phyloP scores from a whole-genome alignment of 2,113 vertebrate species.

The Mirounga angustirostris region DNA sequence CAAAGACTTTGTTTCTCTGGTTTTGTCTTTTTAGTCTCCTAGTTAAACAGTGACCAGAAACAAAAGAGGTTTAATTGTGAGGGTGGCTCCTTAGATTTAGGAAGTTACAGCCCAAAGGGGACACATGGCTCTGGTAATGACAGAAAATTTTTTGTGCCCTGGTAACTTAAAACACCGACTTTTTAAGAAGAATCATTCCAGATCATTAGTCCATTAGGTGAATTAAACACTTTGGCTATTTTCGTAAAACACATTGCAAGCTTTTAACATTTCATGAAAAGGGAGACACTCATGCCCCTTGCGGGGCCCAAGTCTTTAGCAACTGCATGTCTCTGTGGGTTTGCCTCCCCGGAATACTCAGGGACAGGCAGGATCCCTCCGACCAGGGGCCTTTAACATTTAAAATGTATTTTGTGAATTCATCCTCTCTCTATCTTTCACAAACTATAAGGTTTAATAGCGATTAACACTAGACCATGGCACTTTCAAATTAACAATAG shows the following conservation, averaged over 20 bases:
- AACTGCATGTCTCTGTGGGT: conserved; percentile 22
- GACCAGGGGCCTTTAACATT: conserved; percentile 84
- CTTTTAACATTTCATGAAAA: conserved; percentile 64
- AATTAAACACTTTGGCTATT: conserved; percentile 75
- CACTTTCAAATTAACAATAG: conserved; percentile 89
- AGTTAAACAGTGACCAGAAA: conserved; percentile 29
- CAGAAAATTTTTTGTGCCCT: conserved; percentile 61
- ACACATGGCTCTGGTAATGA: background rate
- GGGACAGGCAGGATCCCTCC: conserved; percentile 26
- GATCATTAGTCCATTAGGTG: conserved; percentile 77
- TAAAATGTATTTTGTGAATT: conserved; percentile 79
- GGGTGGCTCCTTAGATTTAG: background rate
- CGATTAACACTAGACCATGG: conserved; percentile 88
- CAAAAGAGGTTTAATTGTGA: conserved; percentile 22
- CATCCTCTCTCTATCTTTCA: conserved; percentile 84
- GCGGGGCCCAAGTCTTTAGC: conserved; percentile 62
- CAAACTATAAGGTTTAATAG: conserved; percentile 89
- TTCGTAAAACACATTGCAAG: conserved; percentile 64
- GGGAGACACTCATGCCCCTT: conserved; percentile 15
- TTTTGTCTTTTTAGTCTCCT: background rate
- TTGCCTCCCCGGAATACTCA: conserved; percentile 62
- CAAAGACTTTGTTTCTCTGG: background rate
- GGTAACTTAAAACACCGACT: conserved; percentile 61
- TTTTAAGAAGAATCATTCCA: conserved; percentile 65
- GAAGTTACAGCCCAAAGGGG: conserved; percentile 58